phyloP scores from a whole-genome alignment of 2,797 vertebrate species.

The Eulemur mongoz region DNA sequence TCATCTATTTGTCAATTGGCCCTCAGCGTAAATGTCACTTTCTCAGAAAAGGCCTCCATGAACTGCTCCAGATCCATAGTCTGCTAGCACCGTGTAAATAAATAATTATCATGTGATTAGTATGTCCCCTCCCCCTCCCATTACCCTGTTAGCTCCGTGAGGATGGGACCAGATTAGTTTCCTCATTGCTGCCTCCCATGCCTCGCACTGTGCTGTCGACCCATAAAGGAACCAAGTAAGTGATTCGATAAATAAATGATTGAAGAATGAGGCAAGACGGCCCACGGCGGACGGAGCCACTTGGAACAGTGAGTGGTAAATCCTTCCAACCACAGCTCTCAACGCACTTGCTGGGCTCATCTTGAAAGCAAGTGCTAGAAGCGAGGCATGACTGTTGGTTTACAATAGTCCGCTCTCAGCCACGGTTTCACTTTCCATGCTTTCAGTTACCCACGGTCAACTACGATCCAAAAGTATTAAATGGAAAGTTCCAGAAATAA shows the following conservation, averaged over 20 bases:
- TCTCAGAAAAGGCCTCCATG: conserved; percentile 26
- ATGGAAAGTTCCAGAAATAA: background rate
- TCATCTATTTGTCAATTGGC: background rate
- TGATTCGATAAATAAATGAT: background rate
- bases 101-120: background rate
- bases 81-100: background rate
- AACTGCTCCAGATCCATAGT: background rate
- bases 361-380: background rate
- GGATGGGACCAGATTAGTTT: background rate
- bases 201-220: background rate
- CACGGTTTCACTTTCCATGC: background rate
- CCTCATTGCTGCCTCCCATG: background rate
- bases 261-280: background rate
- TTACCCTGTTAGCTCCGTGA: background rate
- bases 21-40: background rate
- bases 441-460: background rate
- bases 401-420: background rate
- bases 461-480: background rate
- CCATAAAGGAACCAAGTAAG: background rate
- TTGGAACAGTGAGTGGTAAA: background rate
- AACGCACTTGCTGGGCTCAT: background rate
- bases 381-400: background rate
- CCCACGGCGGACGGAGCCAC: background rate
- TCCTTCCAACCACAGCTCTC: conserved; percentile 6
- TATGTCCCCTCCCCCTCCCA: background rate